Percentiles rank a stretch among this genome's conserved stretches.
phyloP scores from a whole-genome alignment of 1,140 invertebrate species.

The Drosophila ambigua region DNA sequence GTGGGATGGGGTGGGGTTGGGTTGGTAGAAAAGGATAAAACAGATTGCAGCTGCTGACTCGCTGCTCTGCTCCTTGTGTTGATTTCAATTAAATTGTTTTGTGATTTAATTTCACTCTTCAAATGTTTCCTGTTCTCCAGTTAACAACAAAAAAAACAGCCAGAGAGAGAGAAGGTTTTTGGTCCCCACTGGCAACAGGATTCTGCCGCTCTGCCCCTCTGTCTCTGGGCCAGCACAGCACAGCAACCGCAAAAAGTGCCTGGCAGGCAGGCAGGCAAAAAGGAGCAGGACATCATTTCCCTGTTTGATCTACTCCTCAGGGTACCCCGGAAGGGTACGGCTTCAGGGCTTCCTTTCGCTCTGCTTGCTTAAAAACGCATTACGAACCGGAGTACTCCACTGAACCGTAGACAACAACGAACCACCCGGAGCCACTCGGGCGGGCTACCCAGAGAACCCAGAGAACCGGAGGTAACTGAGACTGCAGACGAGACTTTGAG shows the following conservation, averaged over 20 bases:
- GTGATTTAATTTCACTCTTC: constrained; percentile 42
- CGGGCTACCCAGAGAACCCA: too few relatives aligned
- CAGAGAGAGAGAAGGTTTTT: too few relatives aligned
- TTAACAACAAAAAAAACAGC: constrained; percentile 15
- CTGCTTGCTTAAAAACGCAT: constrained; percentile 73
- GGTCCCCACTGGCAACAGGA: too few relatives aligned
- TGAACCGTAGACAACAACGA: too few relatives aligned
- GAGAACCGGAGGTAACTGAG: constrained; percentile 31
- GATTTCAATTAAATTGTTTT: constrained; percentile 72
- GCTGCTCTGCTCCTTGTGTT: constrained; percentile 47
- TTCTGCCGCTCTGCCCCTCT: not conserved
- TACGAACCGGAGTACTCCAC: constrained; percentile 22
- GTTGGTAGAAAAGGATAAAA: not conserved
- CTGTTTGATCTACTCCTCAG: constrained; percentile 59
- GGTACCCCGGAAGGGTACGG: not conserved
- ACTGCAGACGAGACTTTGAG: not conserved
- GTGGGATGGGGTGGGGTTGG: not conserved
- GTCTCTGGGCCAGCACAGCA: constrained; percentile 26
- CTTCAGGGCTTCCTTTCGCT: not conserved
- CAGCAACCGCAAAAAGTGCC: constrained; percentile 47
- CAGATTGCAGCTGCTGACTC: constrained; percentile 25
- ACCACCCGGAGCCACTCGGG: too few relatives aligned
- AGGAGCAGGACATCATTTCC: constrained; percentile 44
- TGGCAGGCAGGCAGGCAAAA: constrained; percentile 23
- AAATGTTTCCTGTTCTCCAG: constrained; percentile 44